Conservation (phyloP, 2,113 vertebrate species). For the Grus americana region DNA sequence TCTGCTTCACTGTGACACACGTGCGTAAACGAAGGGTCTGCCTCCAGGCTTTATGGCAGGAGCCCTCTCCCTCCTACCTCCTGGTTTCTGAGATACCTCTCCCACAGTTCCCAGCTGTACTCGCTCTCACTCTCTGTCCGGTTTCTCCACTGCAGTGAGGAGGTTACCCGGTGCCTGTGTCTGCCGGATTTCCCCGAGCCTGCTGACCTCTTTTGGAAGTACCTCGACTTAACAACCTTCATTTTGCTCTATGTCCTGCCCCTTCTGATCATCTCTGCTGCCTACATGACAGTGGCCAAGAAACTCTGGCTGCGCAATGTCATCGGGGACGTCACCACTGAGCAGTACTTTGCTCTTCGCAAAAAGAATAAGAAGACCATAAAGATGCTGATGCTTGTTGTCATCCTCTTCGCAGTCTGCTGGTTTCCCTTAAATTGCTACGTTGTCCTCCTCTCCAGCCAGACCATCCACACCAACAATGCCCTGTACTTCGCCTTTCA, state of each 20-base stretch:
- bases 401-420: conserved; percentile 88
- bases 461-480: conserved; percentile 86
- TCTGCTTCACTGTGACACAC: neutral
- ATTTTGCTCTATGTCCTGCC: conserved; percentile 89
- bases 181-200: conserved; percentile 92
- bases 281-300: conserved; percentile 86
- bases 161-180: conserved; percentile 85
- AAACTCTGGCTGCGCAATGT: conserved; percentile 88
- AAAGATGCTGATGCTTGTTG: conserved; percentile 93
- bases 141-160: conserved; percentile 71
- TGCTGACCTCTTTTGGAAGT: conserved; percentile 92
- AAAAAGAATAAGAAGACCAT: conserved; percentile 87
- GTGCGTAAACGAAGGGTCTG: neutral
- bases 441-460: conserved; percentile 89
- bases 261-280: conserved; percentile 86
- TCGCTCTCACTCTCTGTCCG: neutral
- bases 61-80: neutral
- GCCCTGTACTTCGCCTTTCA: conserved; percentile 91
- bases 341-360: conserved; percentile 86
- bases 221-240: conserved; percentile 90
- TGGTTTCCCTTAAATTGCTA: conserved; percentile 98
- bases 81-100: neutral
- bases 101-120: accelerated
- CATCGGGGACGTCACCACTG: conserved; percentile 87
- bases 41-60: neutral